A percentile compares a stretch with the other conserved stretches of the same genome.
phyloP scores from a whole-genome alignment of 2,113 vertebrate species.

The Aix galericulata region DNA sequence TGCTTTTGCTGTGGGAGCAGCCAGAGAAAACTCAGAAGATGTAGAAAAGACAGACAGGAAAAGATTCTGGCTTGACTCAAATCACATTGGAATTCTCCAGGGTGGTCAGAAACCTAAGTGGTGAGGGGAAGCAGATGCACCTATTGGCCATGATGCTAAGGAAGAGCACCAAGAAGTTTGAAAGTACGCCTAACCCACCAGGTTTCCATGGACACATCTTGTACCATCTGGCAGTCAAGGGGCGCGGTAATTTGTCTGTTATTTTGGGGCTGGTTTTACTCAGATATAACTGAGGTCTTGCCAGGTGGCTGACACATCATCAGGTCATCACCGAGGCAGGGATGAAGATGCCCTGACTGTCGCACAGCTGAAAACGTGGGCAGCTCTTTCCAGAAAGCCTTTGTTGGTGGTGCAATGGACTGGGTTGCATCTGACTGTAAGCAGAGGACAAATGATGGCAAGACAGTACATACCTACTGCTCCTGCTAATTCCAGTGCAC shows the following conservation, averaged over 20 bases:
- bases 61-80: background rate
- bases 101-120: background rate
- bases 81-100: background rate
- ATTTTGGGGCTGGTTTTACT: background rate
- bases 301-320: accelerated
- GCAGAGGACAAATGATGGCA: background rate
- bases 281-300: background rate
- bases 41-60: background rate
- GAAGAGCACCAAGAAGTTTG: background rate
- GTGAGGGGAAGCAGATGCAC: background rate
- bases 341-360: background rate
- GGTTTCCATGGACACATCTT: slow-evolving; percentile 46
- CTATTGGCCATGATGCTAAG: too few relatives aligned
- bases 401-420: accelerated
- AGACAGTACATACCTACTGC: background rate
- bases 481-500: background rate
- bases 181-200: background rate
- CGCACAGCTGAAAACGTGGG: too few relatives aligned
- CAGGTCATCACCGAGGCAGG: background rate
- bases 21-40: background rate
- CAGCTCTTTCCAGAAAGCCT: accelerated
- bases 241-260: background rate
- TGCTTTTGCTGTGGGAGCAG: background rate
- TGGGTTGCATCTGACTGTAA: background rate
- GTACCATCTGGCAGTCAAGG: slow-evolving; percentile 12